Percentiles rank a stretch among this genome's conserved stretches.
Evolutionary conservation across 2,888 invertebrate species (phyloP).

Genomic region (Pocota personata): DNA sequence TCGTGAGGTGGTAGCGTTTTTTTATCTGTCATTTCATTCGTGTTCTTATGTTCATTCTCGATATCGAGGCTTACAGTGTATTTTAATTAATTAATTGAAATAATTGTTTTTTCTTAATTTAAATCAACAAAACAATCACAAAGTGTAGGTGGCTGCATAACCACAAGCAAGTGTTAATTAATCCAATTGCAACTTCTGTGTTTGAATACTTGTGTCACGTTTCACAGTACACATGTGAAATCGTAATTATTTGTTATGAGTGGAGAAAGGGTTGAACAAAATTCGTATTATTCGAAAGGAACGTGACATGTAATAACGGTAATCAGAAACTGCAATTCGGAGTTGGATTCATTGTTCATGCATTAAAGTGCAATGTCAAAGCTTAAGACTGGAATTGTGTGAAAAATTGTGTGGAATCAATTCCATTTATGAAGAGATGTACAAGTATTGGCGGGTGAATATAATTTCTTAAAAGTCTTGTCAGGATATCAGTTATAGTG

Average conservation of each 20-base stretch:
- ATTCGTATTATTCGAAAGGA: neutral
- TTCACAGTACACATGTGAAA: neutral
- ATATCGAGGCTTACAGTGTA: neutral
- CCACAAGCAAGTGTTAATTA: conserved; percentile 23
- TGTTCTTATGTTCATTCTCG: neutral
- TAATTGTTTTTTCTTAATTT: neutral
- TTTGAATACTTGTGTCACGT: conserved; percentile 3
- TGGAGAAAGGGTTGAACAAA: conserved; percentile 3
- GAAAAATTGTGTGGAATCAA: no score
- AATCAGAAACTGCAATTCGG: neutral
- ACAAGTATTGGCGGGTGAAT: no score
- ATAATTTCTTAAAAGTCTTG: no score
- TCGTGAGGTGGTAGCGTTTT: conserved; percentile 3
- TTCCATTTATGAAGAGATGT: no score
- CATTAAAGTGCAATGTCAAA: no score
- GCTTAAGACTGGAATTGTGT: no score
- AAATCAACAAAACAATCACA: neutral
- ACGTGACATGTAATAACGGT: neutral
- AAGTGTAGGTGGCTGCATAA: neutral
- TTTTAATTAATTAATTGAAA: neutral
- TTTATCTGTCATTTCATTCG: neutral
- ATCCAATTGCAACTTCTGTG: conserved; percentile 44
- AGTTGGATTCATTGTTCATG: no score
- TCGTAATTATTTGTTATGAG: neutral
- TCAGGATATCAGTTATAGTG: no score